Conservation (phyloP, 23 tunicate genomes). For the Pegea sp. region DNA sequence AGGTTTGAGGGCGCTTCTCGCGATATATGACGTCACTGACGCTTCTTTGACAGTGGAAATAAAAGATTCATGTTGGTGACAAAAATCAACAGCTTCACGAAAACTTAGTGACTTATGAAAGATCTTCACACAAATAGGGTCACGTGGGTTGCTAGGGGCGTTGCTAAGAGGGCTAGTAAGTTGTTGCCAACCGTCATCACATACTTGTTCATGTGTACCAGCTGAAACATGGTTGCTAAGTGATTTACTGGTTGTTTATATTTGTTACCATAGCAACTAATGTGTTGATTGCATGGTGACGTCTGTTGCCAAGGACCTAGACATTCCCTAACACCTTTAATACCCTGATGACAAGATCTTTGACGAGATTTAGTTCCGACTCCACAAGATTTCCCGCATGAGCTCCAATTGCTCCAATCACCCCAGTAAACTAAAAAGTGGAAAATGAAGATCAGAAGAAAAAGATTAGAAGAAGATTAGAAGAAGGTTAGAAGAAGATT, state of each 20-base stretch:
- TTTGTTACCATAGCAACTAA: constrained; percentile 18
- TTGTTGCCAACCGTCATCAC: too few species aligned
- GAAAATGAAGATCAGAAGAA: not conserved
- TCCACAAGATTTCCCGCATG: constrained; percentile 25
- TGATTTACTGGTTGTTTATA: too few species aligned
- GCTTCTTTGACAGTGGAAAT: constrained; percentile 29
- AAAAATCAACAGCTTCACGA: constrained; percentile 11
- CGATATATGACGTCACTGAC: too few species aligned
- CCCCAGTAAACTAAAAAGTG: constrained; percentile 53
- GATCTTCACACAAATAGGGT: constrained; percentile 33
- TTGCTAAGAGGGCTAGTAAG: constrained; percentile 5
- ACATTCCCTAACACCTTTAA: constrained; percentile 27
- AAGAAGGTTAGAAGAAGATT: too few species aligned
- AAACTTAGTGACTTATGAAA: not conserved
- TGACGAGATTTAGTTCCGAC: constrained; percentile 14
- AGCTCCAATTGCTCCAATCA: constrained; percentile 54
- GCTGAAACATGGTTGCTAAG: too few species aligned
- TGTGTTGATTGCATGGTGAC: constrained; percentile 22
- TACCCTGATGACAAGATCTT: constrained; percentile 27
- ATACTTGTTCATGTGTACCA: too few species aligned
- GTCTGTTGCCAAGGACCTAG: constrained; percentile 10
- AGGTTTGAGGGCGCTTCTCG: too few species aligned
- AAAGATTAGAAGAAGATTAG: too few species aligned
- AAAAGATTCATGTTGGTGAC: constrained; percentile 5
- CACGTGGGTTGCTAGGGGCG: constrained; percentile 1